Evolutionary conservation across 2,797 vertebrate genomes (phyloP).

Genomic region (Macropus fuliginosus): DNA sequence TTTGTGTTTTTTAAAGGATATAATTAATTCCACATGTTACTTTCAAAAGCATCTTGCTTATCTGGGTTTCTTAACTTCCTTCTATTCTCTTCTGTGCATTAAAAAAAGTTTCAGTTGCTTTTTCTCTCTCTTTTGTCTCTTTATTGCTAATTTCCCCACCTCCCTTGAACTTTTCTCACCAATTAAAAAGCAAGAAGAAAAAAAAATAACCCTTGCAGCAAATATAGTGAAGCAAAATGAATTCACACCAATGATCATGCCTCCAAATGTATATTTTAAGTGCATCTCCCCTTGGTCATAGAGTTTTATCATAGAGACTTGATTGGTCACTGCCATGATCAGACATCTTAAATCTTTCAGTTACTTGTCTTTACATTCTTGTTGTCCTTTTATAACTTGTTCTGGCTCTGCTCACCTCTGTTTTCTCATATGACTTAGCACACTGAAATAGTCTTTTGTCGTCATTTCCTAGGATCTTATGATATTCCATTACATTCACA

Average conservation of each 20-base stretch:
- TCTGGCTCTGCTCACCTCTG: not conserved
- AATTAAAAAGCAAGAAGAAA: not conserved
- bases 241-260: not conserved
- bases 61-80: not conserved
- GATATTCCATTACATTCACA: not conserved
- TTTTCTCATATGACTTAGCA: not conserved
- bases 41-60: not conserved
- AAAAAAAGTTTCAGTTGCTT: not conserved
- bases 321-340: not conserved
- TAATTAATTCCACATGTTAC: not conserved
- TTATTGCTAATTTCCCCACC: not conserved
- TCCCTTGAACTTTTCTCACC: not conserved
- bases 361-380: too few species aligned
- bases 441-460: not conserved
- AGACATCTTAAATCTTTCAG: not conserved
- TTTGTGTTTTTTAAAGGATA: not conserved
- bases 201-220: not conserved
- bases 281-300: not conserved
- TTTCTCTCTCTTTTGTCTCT: not conserved
- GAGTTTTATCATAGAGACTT: not conserved
- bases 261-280: not conserved
- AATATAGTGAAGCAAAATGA: not conserved
- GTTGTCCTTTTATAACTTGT: not conserved
- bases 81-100: not conserved
- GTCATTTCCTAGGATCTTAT: not conserved